Conservation (phyloP, 2,888 invertebrate species). For the Elgonia sp. region DNA sequence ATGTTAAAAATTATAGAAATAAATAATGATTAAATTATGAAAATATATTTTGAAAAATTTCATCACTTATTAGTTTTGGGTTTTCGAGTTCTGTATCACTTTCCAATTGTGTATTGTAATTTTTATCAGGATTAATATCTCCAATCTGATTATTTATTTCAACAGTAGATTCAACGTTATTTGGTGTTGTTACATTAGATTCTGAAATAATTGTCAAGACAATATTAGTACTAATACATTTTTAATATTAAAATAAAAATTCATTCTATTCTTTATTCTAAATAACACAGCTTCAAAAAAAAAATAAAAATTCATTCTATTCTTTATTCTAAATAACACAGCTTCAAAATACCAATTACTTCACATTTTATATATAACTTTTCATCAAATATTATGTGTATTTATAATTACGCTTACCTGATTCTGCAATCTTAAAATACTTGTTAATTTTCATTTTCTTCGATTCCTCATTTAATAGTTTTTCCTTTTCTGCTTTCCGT, state of each 20-base stretch:
- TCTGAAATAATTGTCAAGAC: conserved; percentile 9
- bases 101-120: not conserved
- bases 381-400: not conserved
- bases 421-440: conserved; percentile 8
- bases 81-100: not conserved
- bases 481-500: not conserved
- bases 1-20: too few species aligned
- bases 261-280: too few species aligned
- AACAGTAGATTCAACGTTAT: not conserved
- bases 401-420: conserved; percentile 5
- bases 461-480: not conserved
- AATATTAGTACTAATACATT: not conserved
- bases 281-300: too few species aligned
- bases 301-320: too few species aligned
- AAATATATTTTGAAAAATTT: too few species aligned
- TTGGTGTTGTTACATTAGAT: not conserved
- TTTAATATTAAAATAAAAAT: not conserved
- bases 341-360: too few species aligned
- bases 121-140: conserved; percentile 1
- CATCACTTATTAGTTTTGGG: not conserved
- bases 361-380: too few species aligned
- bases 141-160: not conserved
- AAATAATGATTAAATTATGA: too few species aligned
- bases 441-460: conserved; percentile 11
- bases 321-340: too few species aligned